These are phyloP conservation scores for Drosophila tripunctata DNA, from an alignment of 2,888 invertebrate genomes.

Conservation along the genomic window DNA sequence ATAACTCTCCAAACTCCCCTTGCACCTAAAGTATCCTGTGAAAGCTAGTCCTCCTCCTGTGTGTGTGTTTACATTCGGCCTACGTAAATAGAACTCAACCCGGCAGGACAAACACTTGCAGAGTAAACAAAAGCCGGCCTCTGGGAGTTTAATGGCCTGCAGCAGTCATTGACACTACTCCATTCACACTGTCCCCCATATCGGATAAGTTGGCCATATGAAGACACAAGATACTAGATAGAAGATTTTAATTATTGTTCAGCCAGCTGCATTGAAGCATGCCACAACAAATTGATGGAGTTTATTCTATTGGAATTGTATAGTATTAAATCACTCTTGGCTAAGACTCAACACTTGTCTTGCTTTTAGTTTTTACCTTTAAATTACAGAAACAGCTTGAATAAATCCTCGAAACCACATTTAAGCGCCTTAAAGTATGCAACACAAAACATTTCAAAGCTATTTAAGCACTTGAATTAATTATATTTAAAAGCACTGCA, in stretches of 20 bases:
- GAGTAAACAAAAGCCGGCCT: constrained; percentile 54
- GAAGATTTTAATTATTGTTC: constrained; percentile 37
- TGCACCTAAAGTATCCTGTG: background rate
- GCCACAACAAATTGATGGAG: constrained; percentile 11
- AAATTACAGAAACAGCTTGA: constrained; percentile 19
- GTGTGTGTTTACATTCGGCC: constrained; percentile 31
- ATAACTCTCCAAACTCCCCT: background rate
- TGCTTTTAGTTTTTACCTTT: constrained; percentile 22
- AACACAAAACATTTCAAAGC: constrained; percentile 5
- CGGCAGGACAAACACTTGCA: constrained; percentile 36
- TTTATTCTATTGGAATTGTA: background rate
- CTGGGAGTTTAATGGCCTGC: constrained; percentile 67
- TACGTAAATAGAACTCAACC: constrained; percentile 36
- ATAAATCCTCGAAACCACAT: background rate
- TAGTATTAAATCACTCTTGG: background rate
- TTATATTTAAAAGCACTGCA: constrained; percentile 1
- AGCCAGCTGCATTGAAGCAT: constrained; percentile 21
- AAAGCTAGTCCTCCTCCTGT: background rate
- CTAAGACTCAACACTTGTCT: background rate
- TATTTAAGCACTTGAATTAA: constrained; percentile 1
- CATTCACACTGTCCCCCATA: no score
- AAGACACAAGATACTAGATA: constrained; percentile 15
- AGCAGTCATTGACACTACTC: constrained; percentile 69
- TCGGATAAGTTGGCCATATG: constrained; percentile 1
- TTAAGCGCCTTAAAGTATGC: constrained; percentile 23